Conservation (phyloP, 2,113 vertebrate genomes). For the Barnardius zonarius region DNA sequence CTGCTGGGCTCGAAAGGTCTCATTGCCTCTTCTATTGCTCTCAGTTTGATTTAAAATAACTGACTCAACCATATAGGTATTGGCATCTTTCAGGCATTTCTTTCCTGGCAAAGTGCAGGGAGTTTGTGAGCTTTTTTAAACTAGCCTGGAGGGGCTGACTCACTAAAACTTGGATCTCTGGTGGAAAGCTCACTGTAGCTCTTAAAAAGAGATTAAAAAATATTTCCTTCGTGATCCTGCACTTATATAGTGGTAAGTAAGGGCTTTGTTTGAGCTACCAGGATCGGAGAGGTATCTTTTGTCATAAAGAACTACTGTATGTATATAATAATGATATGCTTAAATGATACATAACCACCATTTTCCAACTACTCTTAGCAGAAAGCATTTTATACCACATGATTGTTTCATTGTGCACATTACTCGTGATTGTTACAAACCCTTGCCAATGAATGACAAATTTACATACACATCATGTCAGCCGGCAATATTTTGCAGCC, state of each 20-base stretch:
- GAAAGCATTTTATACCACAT: constrained; percentile 72
- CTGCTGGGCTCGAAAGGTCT: neutral
- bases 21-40: neutral
- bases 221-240: constrained; percentile 22
- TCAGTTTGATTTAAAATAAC: neutral
- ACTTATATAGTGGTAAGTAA: constrained; percentile 27
- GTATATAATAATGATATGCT: constrained; percentile 52
- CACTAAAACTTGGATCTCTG: constrained; percentile 1
- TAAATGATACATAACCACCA: constrained; percentile 68
- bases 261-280: constrained; percentile 19
- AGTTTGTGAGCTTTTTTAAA: constrained; percentile 26
- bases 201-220: constrained; percentile 28
- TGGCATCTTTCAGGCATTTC: constrained; percentile 2
- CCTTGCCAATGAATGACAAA: constrained; percentile 85
- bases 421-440: constrained; percentile 77
- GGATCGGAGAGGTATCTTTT: constrained; percentile 28
- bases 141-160: neutral
- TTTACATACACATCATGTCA: constrained; percentile 86
- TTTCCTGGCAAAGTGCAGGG: neutral
- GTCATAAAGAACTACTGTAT: constrained; percentile 34
- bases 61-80: neutral
- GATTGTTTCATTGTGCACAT: constrained; percentile 73
- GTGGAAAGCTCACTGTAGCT: neutral
- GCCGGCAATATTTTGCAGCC: constrained; percentile 83
- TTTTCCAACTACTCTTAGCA: constrained; percentile 61